A percentile compares a stretch with the other conserved stretches of the same genome.
Evolutionary conservation across 1,140 invertebrate species (phyloP).

Genomic region (Rhizoglyphus robini): DNA sequence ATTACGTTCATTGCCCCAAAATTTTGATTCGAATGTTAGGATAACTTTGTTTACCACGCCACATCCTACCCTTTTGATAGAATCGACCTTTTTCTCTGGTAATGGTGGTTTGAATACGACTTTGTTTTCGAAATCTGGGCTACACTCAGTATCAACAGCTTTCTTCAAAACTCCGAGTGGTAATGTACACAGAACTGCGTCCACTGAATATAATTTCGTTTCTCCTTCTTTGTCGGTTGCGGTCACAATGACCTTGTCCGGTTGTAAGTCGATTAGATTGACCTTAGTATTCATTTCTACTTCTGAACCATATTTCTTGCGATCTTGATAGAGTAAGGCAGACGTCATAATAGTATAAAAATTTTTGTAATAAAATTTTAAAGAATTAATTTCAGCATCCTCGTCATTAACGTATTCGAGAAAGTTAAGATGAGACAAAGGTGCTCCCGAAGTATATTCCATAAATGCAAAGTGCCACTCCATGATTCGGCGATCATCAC

Average conservation of each 20-base stretch:
- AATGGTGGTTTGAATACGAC: conserved; percentile 85
- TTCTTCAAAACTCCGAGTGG: conserved; percentile 92
- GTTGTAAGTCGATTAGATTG: conserved; percentile 34
- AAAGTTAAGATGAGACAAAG: conserved; percentile 74
- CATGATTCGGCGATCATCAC: conserved; percentile 84
- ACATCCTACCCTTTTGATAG: conserved; percentile 87
- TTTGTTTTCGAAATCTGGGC: conserved; percentile 40
- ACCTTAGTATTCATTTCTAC: conserved; percentile 26
- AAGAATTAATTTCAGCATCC: no score
- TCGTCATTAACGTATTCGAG: conserved; percentile 99
- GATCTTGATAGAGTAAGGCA: no score
- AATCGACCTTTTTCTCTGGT: conserved; percentile 83
- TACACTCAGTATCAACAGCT: conserved; percentile 38
- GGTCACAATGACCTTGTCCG: no score
- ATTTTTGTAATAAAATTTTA: no score
- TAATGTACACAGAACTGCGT: conserved; percentile 85
- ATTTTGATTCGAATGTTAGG: conserved; percentile 87
- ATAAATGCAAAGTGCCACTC: conserved; percentile 99
- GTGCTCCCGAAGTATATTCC: conserved; percentile 97
- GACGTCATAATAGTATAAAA: no score
- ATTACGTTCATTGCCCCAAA: conserved; percentile 92
- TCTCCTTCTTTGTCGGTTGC: conserved; percentile 31
- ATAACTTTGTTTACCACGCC: conserved; percentile 91
- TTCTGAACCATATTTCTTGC: no score
- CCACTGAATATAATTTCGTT: conserved; percentile 50